These are phyloP conservation scores for Bactericera cockerelli DNA, from an alignment of 1,140 invertebrate species.

Conservation along the genomic window DNA sequence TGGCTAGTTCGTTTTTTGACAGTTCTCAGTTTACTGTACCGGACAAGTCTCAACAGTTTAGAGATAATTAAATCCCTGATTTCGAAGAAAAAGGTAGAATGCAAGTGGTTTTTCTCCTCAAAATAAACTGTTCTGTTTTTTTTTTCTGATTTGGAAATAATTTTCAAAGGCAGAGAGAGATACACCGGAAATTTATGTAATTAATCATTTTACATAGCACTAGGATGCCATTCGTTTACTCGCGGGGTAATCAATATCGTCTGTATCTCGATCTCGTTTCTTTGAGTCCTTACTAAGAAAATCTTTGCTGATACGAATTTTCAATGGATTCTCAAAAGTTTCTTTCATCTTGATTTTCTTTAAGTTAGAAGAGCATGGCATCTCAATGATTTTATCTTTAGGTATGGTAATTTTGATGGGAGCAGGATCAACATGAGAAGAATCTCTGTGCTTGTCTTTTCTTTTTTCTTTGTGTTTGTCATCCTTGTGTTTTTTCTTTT, in stretches of 20 bases:
- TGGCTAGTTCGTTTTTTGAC: too few species aligned
- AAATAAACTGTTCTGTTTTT: too few species aligned
- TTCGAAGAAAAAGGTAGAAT: too few species aligned
- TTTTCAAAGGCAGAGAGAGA: too few species aligned
- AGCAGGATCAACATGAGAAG: slow-evolving; percentile 18
- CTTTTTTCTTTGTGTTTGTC: slow-evolving; percentile 26
- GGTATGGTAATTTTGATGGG: slow-evolving; percentile 46
- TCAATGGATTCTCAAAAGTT: slow-evolving; percentile 28
- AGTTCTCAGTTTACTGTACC: too few species aligned
- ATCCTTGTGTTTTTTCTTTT: slow-evolving; percentile 27
- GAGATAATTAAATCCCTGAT: too few species aligned
- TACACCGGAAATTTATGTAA: too few species aligned
- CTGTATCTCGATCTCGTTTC: not conserved
- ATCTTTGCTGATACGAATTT: slow-evolving; percentile 48
- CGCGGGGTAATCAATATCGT: slow-evolving; percentile 10
- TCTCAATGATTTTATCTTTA: slow-evolving; percentile 40
- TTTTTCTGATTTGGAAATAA: too few species aligned
- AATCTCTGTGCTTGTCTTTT: slow-evolving; percentile 21
- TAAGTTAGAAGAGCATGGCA: slow-evolving; percentile 20
- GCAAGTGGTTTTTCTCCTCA: too few species aligned
- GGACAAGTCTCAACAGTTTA: too few species aligned
- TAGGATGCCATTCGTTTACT: not conserved
- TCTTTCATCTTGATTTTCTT: slow-evolving; percentile 3
- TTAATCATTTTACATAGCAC: not conserved
- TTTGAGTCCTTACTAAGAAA: slow-evolving; percentile 2